phyloP scores from a whole-genome alignment of 2,113 vertebrate species.

The Verasper variegatus region DNA sequence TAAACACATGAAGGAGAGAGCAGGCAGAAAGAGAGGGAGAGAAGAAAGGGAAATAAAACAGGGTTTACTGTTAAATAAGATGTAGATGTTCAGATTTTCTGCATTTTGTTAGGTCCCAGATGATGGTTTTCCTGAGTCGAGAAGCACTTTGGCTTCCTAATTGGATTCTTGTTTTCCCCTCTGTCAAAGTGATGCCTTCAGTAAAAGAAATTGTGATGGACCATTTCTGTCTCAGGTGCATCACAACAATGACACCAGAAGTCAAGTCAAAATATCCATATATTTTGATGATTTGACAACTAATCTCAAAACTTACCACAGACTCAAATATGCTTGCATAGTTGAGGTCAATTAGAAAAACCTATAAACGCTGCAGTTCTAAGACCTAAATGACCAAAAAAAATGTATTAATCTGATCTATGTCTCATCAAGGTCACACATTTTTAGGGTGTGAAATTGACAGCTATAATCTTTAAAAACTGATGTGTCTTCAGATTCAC shows the following conservation, averaged over 20 bases:
- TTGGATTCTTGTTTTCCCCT: not conserved
- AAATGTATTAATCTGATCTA: not conserved
- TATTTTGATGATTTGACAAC: not conserved
- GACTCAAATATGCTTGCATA: too few relatives aligned
- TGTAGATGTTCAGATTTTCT: conserved; percentile 16
- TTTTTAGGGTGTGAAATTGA: not conserved
- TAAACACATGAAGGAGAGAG: conserved; percentile 25
- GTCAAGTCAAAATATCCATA: not conserved
- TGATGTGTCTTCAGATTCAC: not conserved
- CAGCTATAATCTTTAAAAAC: not conserved
- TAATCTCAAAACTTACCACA: not conserved
- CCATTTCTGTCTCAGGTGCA: too few relatives aligned
- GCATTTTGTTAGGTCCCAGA: conserved; percentile 1
- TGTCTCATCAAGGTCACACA: conserved; percentile 4
- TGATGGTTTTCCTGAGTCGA: not conserved
- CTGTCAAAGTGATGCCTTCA: too few relatives aligned
- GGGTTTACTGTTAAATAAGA: conserved; percentile 12
- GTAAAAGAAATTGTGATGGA: not conserved
- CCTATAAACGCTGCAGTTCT: not conserved
- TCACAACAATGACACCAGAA: not conserved
- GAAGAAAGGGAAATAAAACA: conserved; percentile 21
- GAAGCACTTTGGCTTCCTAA: not conserved
- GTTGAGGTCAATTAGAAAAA: too few relatives aligned
- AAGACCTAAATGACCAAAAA: not conserved
- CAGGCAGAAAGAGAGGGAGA: conserved; percentile 9